A percentile compares a stretch with the other conserved stretches of the same genome.
Evolutionary conservation across 2,797 vertebrate genomes (phyloP).

Genomic region (Hipposideros larvatus): DNA sequence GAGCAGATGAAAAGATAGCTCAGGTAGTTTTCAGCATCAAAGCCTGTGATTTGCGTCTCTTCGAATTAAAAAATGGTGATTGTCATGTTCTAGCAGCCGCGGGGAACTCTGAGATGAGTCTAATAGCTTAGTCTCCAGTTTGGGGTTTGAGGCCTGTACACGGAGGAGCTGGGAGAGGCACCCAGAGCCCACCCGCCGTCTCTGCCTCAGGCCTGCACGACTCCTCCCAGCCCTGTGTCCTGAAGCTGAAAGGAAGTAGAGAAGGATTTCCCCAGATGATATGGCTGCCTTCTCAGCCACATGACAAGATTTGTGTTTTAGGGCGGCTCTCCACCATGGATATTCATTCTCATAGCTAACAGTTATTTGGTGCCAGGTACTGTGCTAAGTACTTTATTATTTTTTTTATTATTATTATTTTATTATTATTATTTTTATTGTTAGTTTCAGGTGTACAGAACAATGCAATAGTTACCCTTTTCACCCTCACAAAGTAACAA

Average conservation of each 20-base stretch:
- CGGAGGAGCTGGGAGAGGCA: not conserved
- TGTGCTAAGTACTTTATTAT: not conserved
- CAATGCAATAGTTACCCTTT: too few relatives aligned
- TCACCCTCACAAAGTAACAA: too few relatives aligned
- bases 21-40: not conserved
- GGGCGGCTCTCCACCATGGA: too few relatives aligned
- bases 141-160: not conserved
- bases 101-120: not conserved
- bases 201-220: not conserved
- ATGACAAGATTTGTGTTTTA: not conserved
- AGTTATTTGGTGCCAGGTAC: not conserved
- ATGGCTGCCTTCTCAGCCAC: not conserved
- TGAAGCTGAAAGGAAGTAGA: not conserved
- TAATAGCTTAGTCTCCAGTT: not conserved
- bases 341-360: too few relatives aligned
- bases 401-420: too few relatives aligned
- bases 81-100: not conserved
- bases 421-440: too few relatives aligned
- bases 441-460: too few relatives aligned
- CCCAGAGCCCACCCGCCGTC: not conserved
- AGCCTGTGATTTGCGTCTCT: not conserved
- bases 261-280: not conserved
- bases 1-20: not conserved
- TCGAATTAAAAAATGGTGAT: not conserved
- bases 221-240: not conserved